Base-by-base conservation (phyloP, 2,888 invertebrate genomes). In the Nomada lathburiana region DNA sequence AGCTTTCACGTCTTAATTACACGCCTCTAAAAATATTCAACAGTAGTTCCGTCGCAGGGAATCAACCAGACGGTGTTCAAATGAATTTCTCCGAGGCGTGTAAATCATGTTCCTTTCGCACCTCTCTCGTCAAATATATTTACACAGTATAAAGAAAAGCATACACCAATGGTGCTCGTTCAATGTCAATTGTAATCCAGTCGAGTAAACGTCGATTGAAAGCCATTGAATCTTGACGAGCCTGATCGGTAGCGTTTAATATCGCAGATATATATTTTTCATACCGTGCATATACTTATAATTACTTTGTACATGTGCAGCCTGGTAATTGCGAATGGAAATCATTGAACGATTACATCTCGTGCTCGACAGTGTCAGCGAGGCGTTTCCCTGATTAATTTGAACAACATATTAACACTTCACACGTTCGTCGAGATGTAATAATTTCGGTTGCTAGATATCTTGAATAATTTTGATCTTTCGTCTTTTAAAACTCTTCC, bases 191-290 rank as follows among this genome's bases (percentile, higher is more conserved):
- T 76, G 52, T 23, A 50, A 67, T 67, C 57, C 36, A 36, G 5
- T 18, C 63, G 70, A 55, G 7, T 36, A 36, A 62, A 76, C 29
- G 53, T 11, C 62, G 60, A 53, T 70, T 44, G 42, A 47, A 47
- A 59, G 36, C 67, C 36, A 67, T 71, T 76, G 71, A 76, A 63
- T 71, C 76, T 71, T 62, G 62, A 76, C 63, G 55, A n/a, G 47
- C 47, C 63, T 23, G 55, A 76, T 63, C 71, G 71, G 55, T 55
- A 71, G 57, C 29, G 71, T 71, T 71, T 63, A 71, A 71, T 64
- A 44, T 57, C 42, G n/a, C 42, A 36, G 29, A 63, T 76, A 63
- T 10, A 63, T 29, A 47, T 42, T 60, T 74, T 23, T 13, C 13
- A 16, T 62, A n/a, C 20, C 20, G 2, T 44, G 11, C n/a, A 2